Conservation (phyloP, 2,888 invertebrate species). For the Urechis unicinctus region DNA sequence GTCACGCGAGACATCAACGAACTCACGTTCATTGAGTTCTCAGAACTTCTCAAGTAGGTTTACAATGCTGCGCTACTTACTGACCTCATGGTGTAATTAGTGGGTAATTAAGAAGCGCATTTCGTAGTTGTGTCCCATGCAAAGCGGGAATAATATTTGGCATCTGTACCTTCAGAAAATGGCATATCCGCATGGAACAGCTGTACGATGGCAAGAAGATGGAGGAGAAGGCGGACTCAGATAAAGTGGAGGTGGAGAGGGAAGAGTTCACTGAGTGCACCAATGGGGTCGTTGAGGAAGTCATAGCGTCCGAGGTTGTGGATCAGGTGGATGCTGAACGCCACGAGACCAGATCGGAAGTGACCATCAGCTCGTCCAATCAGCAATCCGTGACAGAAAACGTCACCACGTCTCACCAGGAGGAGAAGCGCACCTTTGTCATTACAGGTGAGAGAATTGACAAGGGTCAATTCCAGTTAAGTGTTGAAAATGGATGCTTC, state of each 20-base stretch:
- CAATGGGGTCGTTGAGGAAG: neutral
- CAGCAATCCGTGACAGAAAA: constrained; percentile 13
- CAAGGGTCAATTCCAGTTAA: too few species aligned
- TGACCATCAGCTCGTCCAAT: constrained; percentile 3
- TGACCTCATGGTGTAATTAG: neutral
- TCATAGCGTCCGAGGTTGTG: neutral
- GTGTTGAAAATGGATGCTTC: too few species aligned
- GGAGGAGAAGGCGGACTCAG: neutral
- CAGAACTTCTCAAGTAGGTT: constrained; percentile 42
- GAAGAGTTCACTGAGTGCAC: too few species aligned
- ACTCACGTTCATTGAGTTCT: constrained; percentile 36
- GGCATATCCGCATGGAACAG: constrained; percentile 6
- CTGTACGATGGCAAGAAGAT: constrained; percentile 4
- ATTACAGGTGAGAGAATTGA: constrained; percentile 16
- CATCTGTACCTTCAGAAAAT: too few species aligned
- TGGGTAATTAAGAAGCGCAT: too few species aligned
- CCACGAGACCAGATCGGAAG: neutral
- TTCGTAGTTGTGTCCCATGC: too few species aligned
- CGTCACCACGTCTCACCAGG: constrained; percentile 13
- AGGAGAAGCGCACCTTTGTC: constrained; percentile 17
- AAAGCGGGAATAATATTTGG: too few species aligned
- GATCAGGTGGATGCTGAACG: neutral
- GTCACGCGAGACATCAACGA: constrained; percentile 43
- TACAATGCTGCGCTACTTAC: neutral
- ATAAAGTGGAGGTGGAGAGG: neutral